Evolutionary conservation across 1,140 invertebrate species (phyloP), one percentile per base, ranked within the genome.

Genomic region (Condylostylus longicornis): DNA sequence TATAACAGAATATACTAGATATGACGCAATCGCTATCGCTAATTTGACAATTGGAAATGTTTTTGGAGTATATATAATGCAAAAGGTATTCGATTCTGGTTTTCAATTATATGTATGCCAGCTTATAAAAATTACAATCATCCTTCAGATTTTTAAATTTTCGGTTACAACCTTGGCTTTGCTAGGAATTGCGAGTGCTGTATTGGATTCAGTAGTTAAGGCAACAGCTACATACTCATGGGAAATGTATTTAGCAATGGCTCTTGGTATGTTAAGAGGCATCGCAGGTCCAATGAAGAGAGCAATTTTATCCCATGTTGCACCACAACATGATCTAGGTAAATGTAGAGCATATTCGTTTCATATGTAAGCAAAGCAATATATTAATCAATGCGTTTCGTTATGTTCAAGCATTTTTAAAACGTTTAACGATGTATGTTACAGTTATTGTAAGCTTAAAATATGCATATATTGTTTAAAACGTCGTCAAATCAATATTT

Each of bases 271-370:
- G 32, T 69, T 78, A 46, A 55, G 64, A 39, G 68, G 65, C 1
- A 51, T 75, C 5, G 62, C 70, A 28, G 63, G 67, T 14, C 74
- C 79, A 13, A 64, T 77, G 45, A 67, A 72, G 23, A 62, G 77
- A 31, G 68, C 77, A 2, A 58, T 74, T 34, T 48, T 80, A 5
- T 74, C 77, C 1, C 77, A 79, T 49, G 66, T 71, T 14, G 63
- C 77, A 12, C 69, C 71, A 9, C 23, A 55, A 5, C 62, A 71
- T 22, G 77, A 82, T 53, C 65, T 74, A 36, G 77, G 77, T 52
- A 71, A 72, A 58, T 49, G 56, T 10, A n/a, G n/a, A n/a, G n/a
- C n/a, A n/a, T n/a, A n/a, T n/a, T n/a, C n/a, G n/a, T 45, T 5
- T 10, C 15, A n/a, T 4, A 4, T 17, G 18, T 15, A 6, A 29